These are phyloP conservation scores for Mesaphorura yosii DNA, from an alignment of 1,140 invertebrate genomes.

Conservation along the genomic window DNA sequence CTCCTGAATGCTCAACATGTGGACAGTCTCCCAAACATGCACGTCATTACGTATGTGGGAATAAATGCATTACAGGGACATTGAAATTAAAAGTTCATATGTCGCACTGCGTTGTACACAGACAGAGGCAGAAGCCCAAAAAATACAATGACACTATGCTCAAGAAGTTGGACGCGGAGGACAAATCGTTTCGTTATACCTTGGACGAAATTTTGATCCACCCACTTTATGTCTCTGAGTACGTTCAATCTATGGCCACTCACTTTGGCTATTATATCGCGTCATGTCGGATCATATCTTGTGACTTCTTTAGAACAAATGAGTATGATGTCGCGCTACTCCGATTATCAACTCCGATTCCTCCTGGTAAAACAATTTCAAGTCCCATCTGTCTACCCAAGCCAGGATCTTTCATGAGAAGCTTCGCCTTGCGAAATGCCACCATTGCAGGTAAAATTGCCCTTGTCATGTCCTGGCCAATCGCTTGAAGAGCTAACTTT, in stretches of 20 bases:
- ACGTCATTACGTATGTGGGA: background rate
- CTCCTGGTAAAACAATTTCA: background rate
- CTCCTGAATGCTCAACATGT: conserved; percentile 17
- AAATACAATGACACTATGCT: conserved; percentile 2
- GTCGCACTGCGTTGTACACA: too few relatives aligned
- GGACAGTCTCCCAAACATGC: conserved; percentile 17
- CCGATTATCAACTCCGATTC: conserved; percentile 2
- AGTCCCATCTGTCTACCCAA: conserved; percentile 22
- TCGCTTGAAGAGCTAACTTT: background rate
- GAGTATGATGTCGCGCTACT: conserved; percentile 26
- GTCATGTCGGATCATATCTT: too few relatives aligned
- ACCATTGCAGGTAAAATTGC: conserved; percentile 15
- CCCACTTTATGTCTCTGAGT: conserved; percentile 27
- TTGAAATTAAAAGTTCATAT: too few relatives aligned
- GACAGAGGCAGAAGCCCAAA: background rate
- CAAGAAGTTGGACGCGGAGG: conserved; percentile 11
- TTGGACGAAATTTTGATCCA: conserved; percentile 27
- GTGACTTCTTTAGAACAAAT: too few relatives aligned
- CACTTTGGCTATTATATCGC: too few relatives aligned
- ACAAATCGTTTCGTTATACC: conserved; percentile 11
- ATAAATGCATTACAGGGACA: background rate
- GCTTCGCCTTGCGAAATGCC: conserved; percentile 13
- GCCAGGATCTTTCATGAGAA: conserved; percentile 16
- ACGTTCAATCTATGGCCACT: too few relatives aligned
- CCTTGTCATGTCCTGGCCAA: background rate